Evolutionary conservation across 64 coral and sea anemone species (phyloP).

Genomic region (Pachyseris speciosa): DNA sequence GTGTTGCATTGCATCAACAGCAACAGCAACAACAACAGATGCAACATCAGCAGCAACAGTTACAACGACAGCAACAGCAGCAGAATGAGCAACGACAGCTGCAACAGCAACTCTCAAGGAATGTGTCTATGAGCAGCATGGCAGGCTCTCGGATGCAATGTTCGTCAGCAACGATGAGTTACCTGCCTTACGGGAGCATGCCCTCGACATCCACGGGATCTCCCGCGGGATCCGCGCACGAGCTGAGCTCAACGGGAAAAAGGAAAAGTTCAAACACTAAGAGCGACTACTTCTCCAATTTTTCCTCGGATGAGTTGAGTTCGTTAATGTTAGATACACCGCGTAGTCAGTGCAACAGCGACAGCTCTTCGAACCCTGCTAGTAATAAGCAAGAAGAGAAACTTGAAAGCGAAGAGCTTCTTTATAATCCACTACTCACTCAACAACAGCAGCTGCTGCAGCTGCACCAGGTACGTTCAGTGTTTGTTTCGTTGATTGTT

Average conservation of each 20-base stretch:
- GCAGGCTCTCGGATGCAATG: background rate
- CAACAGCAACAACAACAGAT: background rate
- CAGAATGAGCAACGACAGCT: background rate
- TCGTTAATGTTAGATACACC: slow-evolving; percentile 48
- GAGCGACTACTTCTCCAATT: slow-evolving; percentile 70
- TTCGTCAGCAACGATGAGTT: background rate
- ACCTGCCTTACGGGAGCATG: slow-evolving; percentile 1
- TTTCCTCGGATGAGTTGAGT: slow-evolving; percentile 64
- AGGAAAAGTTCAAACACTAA: background rate
- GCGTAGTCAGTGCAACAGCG: background rate
- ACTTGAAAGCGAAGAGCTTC: slow-evolving; percentile 47
- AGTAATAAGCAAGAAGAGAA: slow-evolving; percentile 37
- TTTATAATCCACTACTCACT: slow-evolving; percentile 62
- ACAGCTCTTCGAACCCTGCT: background rate
- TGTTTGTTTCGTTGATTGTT: background rate
- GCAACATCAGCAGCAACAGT: background rate
- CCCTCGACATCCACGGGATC: background rate
- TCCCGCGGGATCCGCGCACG: background rate
- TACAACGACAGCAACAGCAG: background rate
- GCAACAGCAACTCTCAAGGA: background rate
- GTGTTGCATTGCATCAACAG: slow-evolving; percentile 5
- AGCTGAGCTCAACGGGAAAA: background rate
- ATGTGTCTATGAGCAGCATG: background rate
- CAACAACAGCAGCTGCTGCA: slow-evolving; percentile 64
- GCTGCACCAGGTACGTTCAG: slow-evolving; percentile 57